Conservation (phyloP, 2,113 vertebrate species). For the Eurypyga helias region DNA sequence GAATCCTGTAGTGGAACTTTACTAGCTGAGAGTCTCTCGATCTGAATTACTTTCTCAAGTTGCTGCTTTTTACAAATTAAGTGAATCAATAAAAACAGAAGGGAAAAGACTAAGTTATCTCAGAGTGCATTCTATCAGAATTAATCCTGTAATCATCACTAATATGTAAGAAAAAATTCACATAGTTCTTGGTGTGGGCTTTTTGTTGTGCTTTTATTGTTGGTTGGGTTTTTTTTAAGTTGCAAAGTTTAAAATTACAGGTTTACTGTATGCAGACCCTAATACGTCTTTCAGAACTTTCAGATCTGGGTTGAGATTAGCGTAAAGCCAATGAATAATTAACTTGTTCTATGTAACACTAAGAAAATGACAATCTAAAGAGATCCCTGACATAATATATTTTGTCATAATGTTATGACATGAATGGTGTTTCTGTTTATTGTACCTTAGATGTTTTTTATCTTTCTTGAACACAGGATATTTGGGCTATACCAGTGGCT, state of each 20-base stretch:
- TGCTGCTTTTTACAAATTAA: background rate
- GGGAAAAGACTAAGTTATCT: background rate
- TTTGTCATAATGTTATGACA: background rate
- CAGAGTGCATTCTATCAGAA: background rate
- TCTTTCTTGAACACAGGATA: constrained; percentile 80
- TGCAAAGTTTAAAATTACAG: background rate
- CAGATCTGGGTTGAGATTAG: background rate
- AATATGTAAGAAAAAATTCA: background rate
- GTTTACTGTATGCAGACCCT: background rate
- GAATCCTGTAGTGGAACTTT: background rate
- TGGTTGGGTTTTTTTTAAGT: background rate
- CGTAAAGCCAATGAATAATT: background rate
- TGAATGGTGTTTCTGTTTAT: background rate
- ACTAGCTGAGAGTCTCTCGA: background rate
- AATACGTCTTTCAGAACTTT: background rate
- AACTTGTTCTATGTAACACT: background rate
- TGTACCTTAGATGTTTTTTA: background rate
- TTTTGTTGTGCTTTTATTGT: background rate
- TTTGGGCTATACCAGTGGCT: constrained; percentile 96
- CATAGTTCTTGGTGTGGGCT: background rate
- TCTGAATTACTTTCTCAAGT: background rate
- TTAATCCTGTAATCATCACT: background rate
- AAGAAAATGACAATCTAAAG: background rate
- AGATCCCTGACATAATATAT: background rate
- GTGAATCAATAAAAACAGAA: background rate